Base-by-base conservation (phyloP, 2,888 invertebrate species). In the Drosophila borborema region DNA sequence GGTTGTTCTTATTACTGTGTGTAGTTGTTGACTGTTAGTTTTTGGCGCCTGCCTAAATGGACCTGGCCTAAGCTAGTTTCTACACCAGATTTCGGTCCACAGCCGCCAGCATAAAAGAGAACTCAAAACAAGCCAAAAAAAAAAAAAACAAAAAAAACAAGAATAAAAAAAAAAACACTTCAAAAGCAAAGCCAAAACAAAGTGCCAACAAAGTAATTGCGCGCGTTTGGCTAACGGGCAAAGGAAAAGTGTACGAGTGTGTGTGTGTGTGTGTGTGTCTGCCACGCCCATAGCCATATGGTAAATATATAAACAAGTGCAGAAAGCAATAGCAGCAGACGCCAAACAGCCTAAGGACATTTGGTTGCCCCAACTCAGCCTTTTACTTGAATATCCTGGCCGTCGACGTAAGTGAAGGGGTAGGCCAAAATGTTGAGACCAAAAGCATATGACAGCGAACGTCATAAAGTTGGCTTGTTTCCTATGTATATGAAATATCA, bases 121-220 rank as follows among this genome's bases (percentile, higher is more conserved):
- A 46, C 38, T 61, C 51, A 53, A 53, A 53, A 58, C 41, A 28
- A 49, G 49, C 49, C 38, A 46, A 28, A 46, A 46, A 46, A 4
- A 54, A 63, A 36, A 38, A 28, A 64, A 55, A 60, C n/a, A 40
- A n/a, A 7, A 40, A 40, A 7, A 40, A 40, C 2, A n/a, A 5
- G 5, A 16, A 6, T 5, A 38, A 2, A 16, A 16, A 40, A 64
- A 55, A 61, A 78, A 48, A 63, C 66, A 77, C 83, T 77, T 77
- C 77, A 75, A 77, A 78, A 67, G 75, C 74, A 48, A 64, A 60
- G 51, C 62, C 77, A 59, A 77, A 82, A 82, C 82, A 87, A 87
- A 85, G 82, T 84, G 81, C 81, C 83, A 82, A 82, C 82, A 87
- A 85, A 81, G 77, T 82, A 85, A 85, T 85, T 79, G 81, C 87